phyloP scores from a whole-genome alignment of 2,797 vertebrate species.

The Scarus forsteni region DNA sequence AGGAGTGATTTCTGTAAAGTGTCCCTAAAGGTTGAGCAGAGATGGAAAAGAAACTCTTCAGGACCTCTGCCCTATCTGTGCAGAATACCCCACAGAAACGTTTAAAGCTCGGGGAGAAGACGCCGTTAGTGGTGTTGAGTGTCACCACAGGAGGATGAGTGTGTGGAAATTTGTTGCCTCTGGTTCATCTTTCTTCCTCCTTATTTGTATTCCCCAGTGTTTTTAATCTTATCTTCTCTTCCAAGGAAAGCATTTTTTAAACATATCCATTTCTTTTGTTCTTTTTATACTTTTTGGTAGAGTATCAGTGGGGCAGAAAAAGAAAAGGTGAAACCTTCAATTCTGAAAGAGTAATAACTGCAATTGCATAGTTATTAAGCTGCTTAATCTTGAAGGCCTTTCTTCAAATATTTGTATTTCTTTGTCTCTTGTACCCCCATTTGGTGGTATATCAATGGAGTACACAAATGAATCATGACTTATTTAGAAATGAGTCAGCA shows the following conservation, averaged over 20 bases:
- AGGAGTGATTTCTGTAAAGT: conserved; percentile 57
- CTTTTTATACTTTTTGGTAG: neutral
- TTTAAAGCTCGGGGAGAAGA: conserved; percentile 53
- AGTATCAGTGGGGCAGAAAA: neutral
- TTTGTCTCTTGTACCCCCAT: too few species aligned
- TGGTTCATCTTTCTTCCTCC: conserved; percentile 13
- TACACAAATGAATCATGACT: too few species aligned
- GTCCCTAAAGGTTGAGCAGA: conserved; percentile 62
- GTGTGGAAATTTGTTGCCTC: conserved; percentile 37
- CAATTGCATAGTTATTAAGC: too few species aligned
- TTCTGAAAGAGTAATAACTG: neutral
- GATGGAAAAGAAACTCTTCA: conserved; percentile 55
- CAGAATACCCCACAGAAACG: conserved; percentile 55
- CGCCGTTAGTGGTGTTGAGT: conserved; percentile 51
- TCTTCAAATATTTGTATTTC: too few species aligned
- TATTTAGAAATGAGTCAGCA: too few species aligned
- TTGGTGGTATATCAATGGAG: too few species aligned
- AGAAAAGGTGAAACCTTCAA: neutral
- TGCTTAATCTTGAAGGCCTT: too few species aligned
- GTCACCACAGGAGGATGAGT: conserved; percentile 36
- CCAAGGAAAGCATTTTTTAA: conserved; percentile 12
- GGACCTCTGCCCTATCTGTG: conserved; percentile 51
- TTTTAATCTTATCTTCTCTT: conserved; percentile 14
- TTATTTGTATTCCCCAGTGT: neutral
- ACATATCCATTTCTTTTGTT: conserved; percentile 5